These are phyloP conservation scores for Scopus umbretta DNA, from an alignment of 2,113 vertebrate genomes.

Conservation along the genomic window DNA sequence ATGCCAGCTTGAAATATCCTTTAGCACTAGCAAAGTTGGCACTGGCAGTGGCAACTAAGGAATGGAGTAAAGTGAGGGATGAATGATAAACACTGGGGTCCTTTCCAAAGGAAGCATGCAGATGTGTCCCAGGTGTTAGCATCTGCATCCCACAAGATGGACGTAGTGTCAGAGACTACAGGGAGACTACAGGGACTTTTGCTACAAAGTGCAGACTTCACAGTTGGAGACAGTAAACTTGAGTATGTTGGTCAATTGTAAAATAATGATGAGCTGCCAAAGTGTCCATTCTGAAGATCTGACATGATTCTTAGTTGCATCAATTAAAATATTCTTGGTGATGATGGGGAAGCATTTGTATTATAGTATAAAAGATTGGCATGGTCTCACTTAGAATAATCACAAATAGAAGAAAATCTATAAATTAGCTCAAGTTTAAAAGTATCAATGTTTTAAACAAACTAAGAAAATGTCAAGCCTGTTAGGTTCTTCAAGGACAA, in stretches of 20 bases:
- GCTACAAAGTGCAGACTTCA: not conserved
- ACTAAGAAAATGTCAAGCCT: not conserved
- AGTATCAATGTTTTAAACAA: not conserved
- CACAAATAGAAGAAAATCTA: not conserved
- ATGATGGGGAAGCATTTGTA: not conserved
- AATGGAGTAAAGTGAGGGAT: not conserved
- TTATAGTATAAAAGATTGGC: not conserved
- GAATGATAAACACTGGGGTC: not conserved
- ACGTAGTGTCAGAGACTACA: not conserved
- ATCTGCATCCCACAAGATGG: not conserved
- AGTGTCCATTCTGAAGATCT: not conserved
- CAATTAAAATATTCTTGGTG: not conserved
- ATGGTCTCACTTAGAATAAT: not conserved
- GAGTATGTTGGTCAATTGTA: not conserved
- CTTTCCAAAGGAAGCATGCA: not conserved
- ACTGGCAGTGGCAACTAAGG: not conserved
- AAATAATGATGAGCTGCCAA: not conserved
- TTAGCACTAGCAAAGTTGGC: not conserved
- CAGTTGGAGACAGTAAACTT: not conserved
- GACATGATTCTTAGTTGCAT: not conserved
- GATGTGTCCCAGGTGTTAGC: not conserved
- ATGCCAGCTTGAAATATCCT: not conserved
- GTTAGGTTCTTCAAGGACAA: not conserved
- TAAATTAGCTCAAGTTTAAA: not conserved
- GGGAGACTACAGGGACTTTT: not conserved